Conservation (phyloP, 2,888 invertebrate species). For the Cryptocephalus primarius region DNA sequence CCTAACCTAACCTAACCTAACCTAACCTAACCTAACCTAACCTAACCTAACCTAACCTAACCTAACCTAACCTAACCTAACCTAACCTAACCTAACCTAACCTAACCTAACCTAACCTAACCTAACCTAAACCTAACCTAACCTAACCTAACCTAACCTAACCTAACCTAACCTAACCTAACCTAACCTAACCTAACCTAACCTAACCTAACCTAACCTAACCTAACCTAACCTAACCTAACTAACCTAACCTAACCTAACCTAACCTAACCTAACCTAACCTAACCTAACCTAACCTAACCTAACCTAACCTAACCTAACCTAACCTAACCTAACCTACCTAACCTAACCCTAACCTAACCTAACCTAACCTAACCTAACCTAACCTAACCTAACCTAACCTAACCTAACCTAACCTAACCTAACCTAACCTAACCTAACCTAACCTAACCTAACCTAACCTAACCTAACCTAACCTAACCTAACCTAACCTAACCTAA, state of each 20-base stretch:
- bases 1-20: conserved; percentile 10
- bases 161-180: conserved; percentile 14
- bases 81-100: conserved; percentile 11
- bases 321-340: neutral
- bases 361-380: neutral
- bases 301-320: conserved; percentile 1
- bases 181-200: conserved; percentile 12
- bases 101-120: too few species aligned
- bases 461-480: neutral
- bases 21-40: conserved; percentile 11
- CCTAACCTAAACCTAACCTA: too few species aligned
- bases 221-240: conserved; percentile 9
- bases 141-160: conserved; percentile 9
- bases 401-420: neutral
- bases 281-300: conserved; percentile 5
- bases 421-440: neutral
- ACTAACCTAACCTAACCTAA: conserved; percentile 13
- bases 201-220: conserved; percentile 13
- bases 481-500: neutral
- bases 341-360: too few species aligned
- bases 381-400: neutral
- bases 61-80: conserved; percentile 13
- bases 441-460: neutral
- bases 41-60: conserved; percentile 12
- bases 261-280: conserved; percentile 12